Evolutionary conservation across 2,113 vertebrate species (phyloP), one percentile per base, ranked within the genome.

Genomic region (Istiophorus platypterus): DNA sequence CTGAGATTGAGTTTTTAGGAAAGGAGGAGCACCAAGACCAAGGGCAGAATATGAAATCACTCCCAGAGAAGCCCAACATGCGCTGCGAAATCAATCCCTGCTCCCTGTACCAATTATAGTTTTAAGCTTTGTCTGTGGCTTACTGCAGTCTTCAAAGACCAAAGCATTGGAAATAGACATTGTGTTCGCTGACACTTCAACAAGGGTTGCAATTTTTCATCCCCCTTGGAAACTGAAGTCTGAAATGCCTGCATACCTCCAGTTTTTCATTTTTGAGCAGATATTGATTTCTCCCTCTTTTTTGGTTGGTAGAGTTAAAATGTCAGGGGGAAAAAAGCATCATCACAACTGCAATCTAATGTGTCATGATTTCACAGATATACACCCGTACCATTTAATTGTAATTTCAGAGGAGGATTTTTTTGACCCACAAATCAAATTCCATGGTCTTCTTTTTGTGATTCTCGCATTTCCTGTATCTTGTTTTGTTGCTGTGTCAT

Each of bases 1-100:
- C 76, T 54, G 84, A 93, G 91, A 93, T 93, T 90, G 89, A 85
- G 88, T 90, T 93, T 92, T 92, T 85, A 88, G 87, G 84, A 76
- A 87, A 81, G 87, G 84, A 88, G 77, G 75, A 86, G 85, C 85
- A 72, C 76, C 66, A 11, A 72, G 77, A 85, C 88, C 85, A 73
- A 89, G 88, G 84, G 86, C 84, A 87, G 88, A 92, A 90, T 93
- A 93, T 91, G 87, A 91, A 91, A 92, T 88, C 65, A 3, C 82
- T 90, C 85, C 86, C 87, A 81, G 47, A 72, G 82, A 87, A 80
- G 66, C 81, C 8, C 45, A 72, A 68, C 78, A 26, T 12, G 69
- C 31, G 0, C 77, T 12, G 51, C 37, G 72, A 73, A 70, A 92
- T 93, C 82, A 87, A 93, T 93, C 81, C 73, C 64, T 1, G 14